A percentile compares a stretch with the other conserved stretches of the same genome.
Evolutionary conservation across 2,888 invertebrate genomes (phyloP).

Genomic region (Brachycybe producta): DNA sequence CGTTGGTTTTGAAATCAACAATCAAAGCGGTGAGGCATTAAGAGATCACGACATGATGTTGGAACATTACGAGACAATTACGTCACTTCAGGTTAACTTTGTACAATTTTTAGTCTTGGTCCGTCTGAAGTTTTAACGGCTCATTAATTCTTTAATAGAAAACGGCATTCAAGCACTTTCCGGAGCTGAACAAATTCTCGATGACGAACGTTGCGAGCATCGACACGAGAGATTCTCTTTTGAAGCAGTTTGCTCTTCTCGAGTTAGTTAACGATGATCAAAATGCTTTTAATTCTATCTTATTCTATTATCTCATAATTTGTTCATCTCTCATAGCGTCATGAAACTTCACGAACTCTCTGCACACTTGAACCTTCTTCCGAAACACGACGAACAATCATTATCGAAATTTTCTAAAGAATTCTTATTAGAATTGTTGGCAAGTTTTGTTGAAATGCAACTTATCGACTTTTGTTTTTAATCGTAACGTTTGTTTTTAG

Average conservation of each 20-base stretch:
- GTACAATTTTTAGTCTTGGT: too few relatives aligned
- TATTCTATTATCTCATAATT: slow-evolving; percentile 2
- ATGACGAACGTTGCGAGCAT: slow-evolving; percentile 88
- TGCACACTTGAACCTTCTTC: slow-evolving; percentile 73
- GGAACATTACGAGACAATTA: slow-evolving; percentile 82
- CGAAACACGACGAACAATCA: slow-evolving; percentile 52
- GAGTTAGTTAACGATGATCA: slow-evolving; percentile 37
- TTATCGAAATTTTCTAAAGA: slow-evolving; percentile 53
- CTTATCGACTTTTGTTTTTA: background rate
- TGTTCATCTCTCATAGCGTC: slow-evolving; percentile 39
- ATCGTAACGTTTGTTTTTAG: slow-evolving; percentile 22
- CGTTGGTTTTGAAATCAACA: slow-evolving; percentile 92
- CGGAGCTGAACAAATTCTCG: slow-evolving; percentile 70
- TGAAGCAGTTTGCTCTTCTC: slow-evolving; percentile 68
- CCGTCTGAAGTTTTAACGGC: background rate
- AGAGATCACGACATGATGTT: slow-evolving; percentile 88
- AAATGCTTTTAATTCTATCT: slow-evolving; percentile 15
- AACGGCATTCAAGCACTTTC: slow-evolving; percentile 84
- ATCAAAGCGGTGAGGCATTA: slow-evolving; percentile 85
- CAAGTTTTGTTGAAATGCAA: slow-evolving; percentile 35
- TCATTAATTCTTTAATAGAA: slow-evolving; percentile 45
- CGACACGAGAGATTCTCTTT: slow-evolving; percentile 70
- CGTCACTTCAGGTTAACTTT: slow-evolving; percentile 59
- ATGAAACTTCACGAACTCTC: slow-evolving; percentile 73
- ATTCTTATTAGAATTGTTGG: slow-evolving; percentile 63